Percentiles rank a stretch among this genome's conserved stretches.
Conservation (phyloP, 2,113 vertebrate species). For the Chloebia gouldiae region DNA sequence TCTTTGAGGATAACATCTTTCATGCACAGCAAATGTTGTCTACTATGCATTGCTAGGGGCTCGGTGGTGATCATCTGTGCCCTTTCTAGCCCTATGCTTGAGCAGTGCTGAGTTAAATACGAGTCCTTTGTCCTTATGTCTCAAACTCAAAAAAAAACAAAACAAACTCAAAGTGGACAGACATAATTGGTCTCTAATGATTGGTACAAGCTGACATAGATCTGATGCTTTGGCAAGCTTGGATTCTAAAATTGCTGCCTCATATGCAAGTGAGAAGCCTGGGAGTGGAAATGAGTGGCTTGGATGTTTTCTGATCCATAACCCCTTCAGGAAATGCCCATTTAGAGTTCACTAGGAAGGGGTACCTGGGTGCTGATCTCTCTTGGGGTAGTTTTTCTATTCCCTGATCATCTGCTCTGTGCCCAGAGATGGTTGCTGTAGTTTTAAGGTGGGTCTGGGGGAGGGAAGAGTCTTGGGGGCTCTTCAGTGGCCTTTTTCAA, state of each 20-base stretch:
- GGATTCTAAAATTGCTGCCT: neutral
- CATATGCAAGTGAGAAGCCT: neutral
- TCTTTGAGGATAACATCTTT: neutral
- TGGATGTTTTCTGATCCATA: neutral
- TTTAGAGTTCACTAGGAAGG: fast-evolving
- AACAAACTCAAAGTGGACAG: neutral
- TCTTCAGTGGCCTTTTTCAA: neutral
- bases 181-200: neutral
- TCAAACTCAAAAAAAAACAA: neutral
- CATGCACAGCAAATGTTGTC: neutral
- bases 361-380: neutral
- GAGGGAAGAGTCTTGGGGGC: neutral
- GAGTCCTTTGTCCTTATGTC: neutral
- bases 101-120: neutral
- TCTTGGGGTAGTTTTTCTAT: neutral
- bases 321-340: neutral
- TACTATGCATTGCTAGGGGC: neutral
- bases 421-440: neutral
- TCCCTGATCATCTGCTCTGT: neutral
- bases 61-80: neutral
- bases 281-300: neutral
- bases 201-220: neutral
- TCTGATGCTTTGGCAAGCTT: neutral
- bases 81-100: neutral
- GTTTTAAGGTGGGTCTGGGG: neutral